Evolutionary conservation across 2,888 invertebrate genomes (phyloP).

Genomic region (Pasiphila rectangulata): DNA sequence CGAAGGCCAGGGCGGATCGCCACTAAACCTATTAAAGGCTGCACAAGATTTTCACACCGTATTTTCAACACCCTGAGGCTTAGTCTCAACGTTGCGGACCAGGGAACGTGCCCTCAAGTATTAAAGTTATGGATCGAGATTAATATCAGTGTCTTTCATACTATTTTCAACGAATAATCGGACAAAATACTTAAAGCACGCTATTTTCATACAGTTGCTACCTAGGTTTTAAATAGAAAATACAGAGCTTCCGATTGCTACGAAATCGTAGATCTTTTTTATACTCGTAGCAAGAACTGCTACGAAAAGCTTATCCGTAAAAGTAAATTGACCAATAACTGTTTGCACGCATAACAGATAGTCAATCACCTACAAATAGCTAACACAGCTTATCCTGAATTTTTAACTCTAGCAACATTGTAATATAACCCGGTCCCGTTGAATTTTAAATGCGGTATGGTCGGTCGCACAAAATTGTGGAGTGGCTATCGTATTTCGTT

Average conservation of each 20-base stretch:
- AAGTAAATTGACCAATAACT: no score
- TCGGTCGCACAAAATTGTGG: constrained; percentile 32
- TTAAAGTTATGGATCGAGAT: background rate
- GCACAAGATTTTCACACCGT: constrained; percentile 40
- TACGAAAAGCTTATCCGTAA: constrained; percentile 1
- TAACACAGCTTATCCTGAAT: constrained; percentile 15
- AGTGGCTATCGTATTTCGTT: no score
- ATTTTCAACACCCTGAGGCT: constrained; percentile 32
- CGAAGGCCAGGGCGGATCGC: constrained; percentile 36
- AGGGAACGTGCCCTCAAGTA: background rate
- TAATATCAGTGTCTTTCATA: no score
- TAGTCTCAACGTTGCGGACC: constrained; percentile 4
- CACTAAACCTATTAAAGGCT: constrained; percentile 47
- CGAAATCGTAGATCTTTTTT: background rate
- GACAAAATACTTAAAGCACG: no score
- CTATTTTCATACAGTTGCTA: no score
- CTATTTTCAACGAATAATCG: no score
- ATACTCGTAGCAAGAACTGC: background rate
- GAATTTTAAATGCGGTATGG: constrained; percentile 42
- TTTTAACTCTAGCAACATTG: constrained; percentile 23
- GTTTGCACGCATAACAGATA: constrained; percentile 12
- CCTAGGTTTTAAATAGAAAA: no score
- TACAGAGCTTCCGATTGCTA: no score
- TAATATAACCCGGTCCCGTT: constrained; percentile 18
- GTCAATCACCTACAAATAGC: constrained; percentile 19